Conservation (phyloP, 1,140 invertebrate genomes). For the Heterodera carotae region DNA sequence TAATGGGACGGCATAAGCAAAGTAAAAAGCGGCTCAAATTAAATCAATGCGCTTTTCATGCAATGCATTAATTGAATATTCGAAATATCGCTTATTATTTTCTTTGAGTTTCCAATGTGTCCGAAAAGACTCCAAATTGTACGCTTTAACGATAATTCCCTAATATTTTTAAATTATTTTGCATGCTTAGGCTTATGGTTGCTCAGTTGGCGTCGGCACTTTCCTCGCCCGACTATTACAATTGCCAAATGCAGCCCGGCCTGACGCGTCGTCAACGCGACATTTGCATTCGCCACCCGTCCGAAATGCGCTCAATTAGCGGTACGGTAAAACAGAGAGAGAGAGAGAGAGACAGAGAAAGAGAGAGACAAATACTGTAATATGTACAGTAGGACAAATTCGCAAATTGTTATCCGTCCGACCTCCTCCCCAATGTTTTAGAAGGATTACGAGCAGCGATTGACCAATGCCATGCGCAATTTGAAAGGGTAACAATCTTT, state of each 20-base stretch:
- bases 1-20: too few species aligned
- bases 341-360: too few species aligned
- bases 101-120: too few species aligned
- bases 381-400: not conserved
- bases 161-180: not conserved
- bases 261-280: slow-evolving; percentile 43
- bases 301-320: slow-evolving; percentile 42
- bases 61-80: too few species aligned
- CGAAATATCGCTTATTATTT: too few species aligned
- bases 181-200: slow-evolving; percentile 20
- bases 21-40: not conserved
- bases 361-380: too few species aligned
- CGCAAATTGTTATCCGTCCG: not conserved
- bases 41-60: too few species aligned
- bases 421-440: not conserved
- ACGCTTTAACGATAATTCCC: too few species aligned
- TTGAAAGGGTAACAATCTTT: slow-evolving; percentile 61
- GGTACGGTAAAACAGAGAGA: slow-evolving; percentile 24
- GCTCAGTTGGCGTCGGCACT: slow-evolving; percentile 31
- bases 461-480: slow-evolving; percentile 71
- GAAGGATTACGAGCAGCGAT: slow-evolving; percentile 70
- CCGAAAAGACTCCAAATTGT: too few species aligned
- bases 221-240: slow-evolving; percentile 37
- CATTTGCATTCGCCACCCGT: slow-evolving; percentile 43
- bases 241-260: slow-evolving; percentile 47